Base-by-base conservation (phyloP, 2,888 invertebrate genomes). In the Xestoiulus laeticollis region DNA sequence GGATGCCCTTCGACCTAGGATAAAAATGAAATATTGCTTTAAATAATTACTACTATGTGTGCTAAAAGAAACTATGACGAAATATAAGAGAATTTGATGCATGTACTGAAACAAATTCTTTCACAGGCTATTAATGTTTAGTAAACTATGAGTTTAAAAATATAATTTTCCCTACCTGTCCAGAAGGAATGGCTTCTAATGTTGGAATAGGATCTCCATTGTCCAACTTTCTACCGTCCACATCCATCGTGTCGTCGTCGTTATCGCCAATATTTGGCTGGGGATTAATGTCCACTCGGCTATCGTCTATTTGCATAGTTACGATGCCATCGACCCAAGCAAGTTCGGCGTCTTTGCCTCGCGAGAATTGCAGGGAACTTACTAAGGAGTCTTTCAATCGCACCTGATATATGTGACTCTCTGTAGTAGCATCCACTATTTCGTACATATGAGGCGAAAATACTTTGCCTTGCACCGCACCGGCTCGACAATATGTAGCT, bases 361-460 rank as follows among this genome's bases (percentile, higher is more conserved):
- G 95, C 89, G 96, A 95, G 93, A 99, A 98, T 89, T 95, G 94
- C 88, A 99, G 92, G 12, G 96, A 95, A 0, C 97, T 96, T 89
- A 99, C 96, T 89, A 99, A 93, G 5, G 97, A 96, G 92, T 99
- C 99, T 1, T 97, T 97, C 83, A 99, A 93, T 87, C 97, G 95
- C 89, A 98, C 97, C 94, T 99, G 99, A 92, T 98, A 99, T 90
- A 99, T 99, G 91, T 99, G 97, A 0, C 98, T 97, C 92, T 99
- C 99, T 0, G 98, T 98, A 0, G 99, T 99, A 0, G 97, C 99
- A 92, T 99, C 99, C 4, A 99, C 94, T 0, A 95, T 94, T 90
- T 99, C 98, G 0, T 92, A 92, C 6, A 92, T 89, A 48, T 85
- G 87, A 0, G 99, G 99, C 1, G 96, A 95, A 92, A 97, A 99